phyloP scores from a whole-genome alignment of 2,113 vertebrate genomes.

The human region GRCh38 chr9:77880001-77880500 shows the following conservation, averaged over 20 bases:
- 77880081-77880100: constrained; percentile 31
- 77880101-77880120: constrained; percentile 3
- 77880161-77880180: rapidly evolving
- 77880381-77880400: no score
- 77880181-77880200: not conserved
- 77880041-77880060: constrained; percentile 43
- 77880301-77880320: not conserved
- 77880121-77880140: not conserved
- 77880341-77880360: not conserved
- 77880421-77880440: no score
- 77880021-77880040: not conserved
- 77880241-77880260: not conserved
- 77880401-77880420: no score
- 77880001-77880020: not conserved
- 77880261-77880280: not conserved
- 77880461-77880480: no score
- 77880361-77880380: not conserved
- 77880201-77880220: not conserved
- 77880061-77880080: constrained; percentile 23
- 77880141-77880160: not conserved
- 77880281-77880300: not conserved
- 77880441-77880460: no score
- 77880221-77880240: not conserved
- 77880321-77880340: not conserved
- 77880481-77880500: no score